Conservation (phyloP, 2,797 vertebrate genomes). For the Aeoliscus strigatus region DNA sequence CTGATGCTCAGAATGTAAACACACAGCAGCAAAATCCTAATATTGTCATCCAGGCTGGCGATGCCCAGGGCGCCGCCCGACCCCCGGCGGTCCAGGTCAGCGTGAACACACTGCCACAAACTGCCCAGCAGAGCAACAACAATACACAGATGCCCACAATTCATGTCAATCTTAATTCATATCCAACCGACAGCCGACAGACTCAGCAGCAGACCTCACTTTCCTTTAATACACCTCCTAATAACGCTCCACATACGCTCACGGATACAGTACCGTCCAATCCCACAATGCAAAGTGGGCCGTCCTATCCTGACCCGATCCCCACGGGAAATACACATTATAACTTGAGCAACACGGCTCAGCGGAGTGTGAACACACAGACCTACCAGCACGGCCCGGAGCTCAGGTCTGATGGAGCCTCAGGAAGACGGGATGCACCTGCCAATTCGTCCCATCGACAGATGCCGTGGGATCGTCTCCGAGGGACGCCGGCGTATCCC, state of each 20-base stretch:
- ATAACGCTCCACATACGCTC: slow-evolving; percentile 9
- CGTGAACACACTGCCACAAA: slow-evolving; percentile 57
- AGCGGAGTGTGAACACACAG: slow-evolving; percentile 47
- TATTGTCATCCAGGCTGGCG: slow-evolving; percentile 66
- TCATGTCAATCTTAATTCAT: slow-evolving; percentile 71
- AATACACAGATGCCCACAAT: slow-evolving; percentile 63
- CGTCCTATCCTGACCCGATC: slow-evolving; percentile 32
- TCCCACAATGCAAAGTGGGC: slow-evolving; percentile 33
- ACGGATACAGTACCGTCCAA: slow-evolving; percentile 7
- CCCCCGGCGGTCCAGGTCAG: slow-evolving; percentile 64
- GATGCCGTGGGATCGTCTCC: slow-evolving; percentile 67
- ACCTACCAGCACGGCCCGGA: slow-evolving; percentile 40
- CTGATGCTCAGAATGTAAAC: slow-evolving; percentile 36
- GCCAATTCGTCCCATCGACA: slow-evolving; percentile 26
- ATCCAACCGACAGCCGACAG: slow-evolving; percentile 36
- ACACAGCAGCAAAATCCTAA: slow-evolving; percentile 58
- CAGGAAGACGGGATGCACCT: background rate
- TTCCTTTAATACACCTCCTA: slow-evolving; percentile 14
- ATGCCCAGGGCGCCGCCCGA: slow-evolving; percentile 32
- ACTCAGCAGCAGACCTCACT: slow-evolving; percentile 24
- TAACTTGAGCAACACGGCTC: slow-evolving; percentile 27
- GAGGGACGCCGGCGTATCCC: slow-evolving; percentile 73
- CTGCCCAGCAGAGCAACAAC: slow-evolving; percentile 30
- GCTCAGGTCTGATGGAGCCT: slow-evolving; percentile 21
- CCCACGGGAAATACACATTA: slow-evolving; percentile 59